phyloP scores from a whole-genome alignment of 1,140 invertebrate species.

The Drosophila carrolli region DNA sequence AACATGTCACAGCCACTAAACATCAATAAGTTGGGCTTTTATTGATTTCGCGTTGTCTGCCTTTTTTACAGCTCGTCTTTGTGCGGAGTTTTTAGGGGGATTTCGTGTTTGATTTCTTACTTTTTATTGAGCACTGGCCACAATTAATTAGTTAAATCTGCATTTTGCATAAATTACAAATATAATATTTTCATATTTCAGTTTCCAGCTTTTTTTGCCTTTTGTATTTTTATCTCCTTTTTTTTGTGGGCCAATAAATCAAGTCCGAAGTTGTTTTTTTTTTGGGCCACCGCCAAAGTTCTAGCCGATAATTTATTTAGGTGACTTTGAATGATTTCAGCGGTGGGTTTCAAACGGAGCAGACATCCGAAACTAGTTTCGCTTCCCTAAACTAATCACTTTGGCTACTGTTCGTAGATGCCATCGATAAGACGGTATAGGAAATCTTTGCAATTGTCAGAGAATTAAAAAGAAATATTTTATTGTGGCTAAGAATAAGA shows the following conservation, averaged over 20 bases:
- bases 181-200: conserved; percentile 66
- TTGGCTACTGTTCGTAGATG: conserved; percentile 62
- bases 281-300: conserved; percentile 50
- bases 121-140: conserved; percentile 78
- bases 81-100: conserved; percentile 68
- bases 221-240: conserved; percentile 49
- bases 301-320: conserved; percentile 62
- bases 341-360: conserved; percentile 54
- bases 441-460: conserved; percentile 53
- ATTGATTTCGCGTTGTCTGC: conserved; percentile 37
- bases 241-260: conserved; percentile 72
- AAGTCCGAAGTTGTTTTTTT: conserved; percentile 39
- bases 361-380: conserved; percentile 37
- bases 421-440: conserved; percentile 33
- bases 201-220: conserved; percentile 29
- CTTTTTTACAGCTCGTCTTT: conserved; percentile 66
- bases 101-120: conserved; percentile 45
- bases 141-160: conserved; percentile 81
- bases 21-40: conserved; percentile 67
- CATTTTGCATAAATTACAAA: conserved; percentile 82
- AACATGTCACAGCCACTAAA: conserved; percentile 75
- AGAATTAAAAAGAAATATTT: conserved; percentile 1
- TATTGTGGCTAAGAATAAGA: neutral
- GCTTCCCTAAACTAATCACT: conserved; percentile 49
- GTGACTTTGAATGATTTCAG: conserved; percentile 64